These are phyloP conservation scores for Chaetophractus vellerosus DNA, from an alignment of 2,797 vertebrate genomes.

Conservation along the genomic window DNA sequence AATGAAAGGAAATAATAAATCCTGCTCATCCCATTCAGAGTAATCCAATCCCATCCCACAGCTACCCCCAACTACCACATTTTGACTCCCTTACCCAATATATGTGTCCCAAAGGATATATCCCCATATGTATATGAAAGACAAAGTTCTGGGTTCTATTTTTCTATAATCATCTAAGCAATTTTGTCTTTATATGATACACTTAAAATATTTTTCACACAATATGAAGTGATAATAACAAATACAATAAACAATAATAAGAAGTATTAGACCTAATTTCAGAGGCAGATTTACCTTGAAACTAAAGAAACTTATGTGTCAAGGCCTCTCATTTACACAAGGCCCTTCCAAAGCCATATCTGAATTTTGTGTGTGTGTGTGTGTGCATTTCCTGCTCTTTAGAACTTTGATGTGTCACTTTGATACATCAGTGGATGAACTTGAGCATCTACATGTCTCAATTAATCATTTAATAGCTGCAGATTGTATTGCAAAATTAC, in stretches of 20 bases:
- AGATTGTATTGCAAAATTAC: too few species aligned
- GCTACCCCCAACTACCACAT: too few species aligned
- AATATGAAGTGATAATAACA: background rate
- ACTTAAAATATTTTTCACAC: background rate
- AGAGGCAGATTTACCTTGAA: background rate
- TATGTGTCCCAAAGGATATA: too few species aligned
- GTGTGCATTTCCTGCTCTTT: background rate
- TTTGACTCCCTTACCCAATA: too few species aligned
- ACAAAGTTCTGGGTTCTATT: background rate
- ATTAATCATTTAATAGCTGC: too few species aligned
- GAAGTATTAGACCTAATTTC: background rate
- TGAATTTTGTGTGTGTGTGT: background rate
- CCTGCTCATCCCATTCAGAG: too few species aligned
- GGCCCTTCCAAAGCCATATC: background rate
- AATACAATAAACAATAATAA: background rate
- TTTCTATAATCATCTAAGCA: background rate
- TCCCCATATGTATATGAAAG: background rate
- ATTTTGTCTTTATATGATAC: too few species aligned
- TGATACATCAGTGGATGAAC: background rate
- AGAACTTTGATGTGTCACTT: background rate
- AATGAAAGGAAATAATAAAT: too few species aligned
- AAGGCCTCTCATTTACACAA: background rate
- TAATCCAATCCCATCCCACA: too few species aligned
- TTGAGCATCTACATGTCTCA: too few species aligned
- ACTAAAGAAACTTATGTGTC: background rate